Base-by-base conservation (phyloP, 2,888 invertebrate genomes). In the Trachelus troglodyta region DNA sequence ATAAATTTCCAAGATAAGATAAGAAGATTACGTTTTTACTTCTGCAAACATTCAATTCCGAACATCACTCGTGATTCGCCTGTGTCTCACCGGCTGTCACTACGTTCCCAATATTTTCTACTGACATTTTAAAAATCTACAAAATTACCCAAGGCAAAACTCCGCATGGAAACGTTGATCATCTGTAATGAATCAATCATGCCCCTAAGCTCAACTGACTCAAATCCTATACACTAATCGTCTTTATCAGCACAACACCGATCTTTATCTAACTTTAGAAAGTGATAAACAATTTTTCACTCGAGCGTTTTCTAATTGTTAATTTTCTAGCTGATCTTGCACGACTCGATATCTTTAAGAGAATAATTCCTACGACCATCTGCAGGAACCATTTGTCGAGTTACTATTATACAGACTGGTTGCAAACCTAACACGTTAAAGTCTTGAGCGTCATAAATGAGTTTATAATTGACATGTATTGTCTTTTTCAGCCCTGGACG, bases 401-500 rank as follows among this genome's bases (percentile, higher is more conserved):
- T 56, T 56, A 23, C 56, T 56, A 2, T 56, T 56, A 23, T 23
- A 56, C 56, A 23, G 23, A 56, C 56, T 56, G 56, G 6, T 23
- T 56, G 56, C 23, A 56, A 9, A 9, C 56, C 56, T 23, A 23
- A 56, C 9, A 56, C 56, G 23, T 9, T 15, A 2, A 23, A 23
- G 23, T 56, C 23, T 15, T 23, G 56, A 56, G 9, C 23, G 23
- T 56, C 23, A 56, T 23, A 56, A 23, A 23, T 56, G 23, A 56
- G 9, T 56, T 23, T 56, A 23, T 56, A 56, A 56, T 56, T 23
- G 56, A 15, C 23, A 23, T 23, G 12, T 71, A 34, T 75, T 40
- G 23, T 35, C 33, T 31, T 15, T 87, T 85, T 78, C 77, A 91
- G 91, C 89, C 78, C 83, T 90, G 79, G 91, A 91, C 79, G 86